A percentile compares a stretch with the other conserved stretches of the same genome.
Evolutionary conservation across 2,113 vertebrate genomes (phyloP).

Genomic region (Semnornis frantzii): DNA sequence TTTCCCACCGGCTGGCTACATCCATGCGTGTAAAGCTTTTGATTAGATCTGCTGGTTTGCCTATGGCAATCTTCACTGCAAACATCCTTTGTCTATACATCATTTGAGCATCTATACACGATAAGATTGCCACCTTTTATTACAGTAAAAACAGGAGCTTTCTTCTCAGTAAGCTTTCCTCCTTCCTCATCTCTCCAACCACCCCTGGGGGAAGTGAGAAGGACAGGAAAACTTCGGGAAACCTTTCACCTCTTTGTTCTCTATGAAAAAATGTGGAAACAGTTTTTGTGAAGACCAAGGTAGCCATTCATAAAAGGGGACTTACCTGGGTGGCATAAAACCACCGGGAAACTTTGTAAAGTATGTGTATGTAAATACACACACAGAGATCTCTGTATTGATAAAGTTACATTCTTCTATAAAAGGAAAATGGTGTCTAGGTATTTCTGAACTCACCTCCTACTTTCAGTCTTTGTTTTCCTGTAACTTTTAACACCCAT

Average conservation of each 20-base stretch:
- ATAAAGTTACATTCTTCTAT: not conserved
- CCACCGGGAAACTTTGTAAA: not conserved
- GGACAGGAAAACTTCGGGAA: conserved; percentile 57
- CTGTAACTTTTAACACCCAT: not conserved
- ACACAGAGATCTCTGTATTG: not conserved
- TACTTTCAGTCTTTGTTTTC: not conserved
- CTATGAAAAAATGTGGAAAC: conserved; percentile 29
- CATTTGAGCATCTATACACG: conserved; percentile 49
- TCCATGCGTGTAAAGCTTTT: conserved; percentile 67
- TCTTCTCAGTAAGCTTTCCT: conserved; percentile 63
- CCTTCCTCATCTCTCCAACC: conserved; percentile 58
- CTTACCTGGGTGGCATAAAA: not conserved
- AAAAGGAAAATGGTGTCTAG: not conserved
- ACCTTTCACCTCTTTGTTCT: conserved; percentile 69
- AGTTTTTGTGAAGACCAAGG: conserved; percentile 24
- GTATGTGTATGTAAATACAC: not conserved
- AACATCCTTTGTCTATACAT: conserved; percentile 66
- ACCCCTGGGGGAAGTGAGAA: conserved; percentile 63
- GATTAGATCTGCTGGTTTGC: conserved; percentile 79
- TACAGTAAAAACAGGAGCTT: conserved; percentile 58
- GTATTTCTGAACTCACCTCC: not conserved
- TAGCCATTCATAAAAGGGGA: not conserved
- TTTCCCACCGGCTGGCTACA: conserved; percentile 69
- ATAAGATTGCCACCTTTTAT: conserved; percentile 66
- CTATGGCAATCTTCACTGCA: conserved; percentile 69